phyloP scores from a whole-genome alignment of 2,888 invertebrate species.

The Kuschelorhynchus macadamiae region DNA sequence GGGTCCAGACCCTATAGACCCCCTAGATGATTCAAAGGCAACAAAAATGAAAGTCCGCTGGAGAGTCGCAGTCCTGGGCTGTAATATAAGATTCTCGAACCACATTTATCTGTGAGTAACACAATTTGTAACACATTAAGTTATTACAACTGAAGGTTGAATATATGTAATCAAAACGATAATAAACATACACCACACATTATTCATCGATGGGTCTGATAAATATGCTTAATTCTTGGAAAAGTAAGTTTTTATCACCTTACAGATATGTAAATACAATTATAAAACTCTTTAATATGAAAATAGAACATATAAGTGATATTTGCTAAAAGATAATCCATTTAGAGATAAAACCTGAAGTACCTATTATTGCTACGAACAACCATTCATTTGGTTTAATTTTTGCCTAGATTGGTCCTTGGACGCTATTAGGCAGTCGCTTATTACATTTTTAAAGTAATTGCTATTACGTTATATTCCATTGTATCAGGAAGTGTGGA shows the following conservation, averaged over 20 bases:
- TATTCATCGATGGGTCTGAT: too few species aligned
- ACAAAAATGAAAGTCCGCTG: too few species aligned
- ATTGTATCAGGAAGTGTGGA: not conserved
- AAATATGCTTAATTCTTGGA: not conserved
- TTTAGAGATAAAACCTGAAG: slow-evolving; percentile 13
- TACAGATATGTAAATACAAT: slow-evolving; percentile 13
- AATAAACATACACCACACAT: too few species aligned
- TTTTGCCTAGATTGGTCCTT: slow-evolving; percentile 31
- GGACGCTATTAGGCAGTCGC: slow-evolving; percentile 18
- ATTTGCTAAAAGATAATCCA: slow-evolving; percentile 8
- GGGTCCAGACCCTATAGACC: too few species aligned
- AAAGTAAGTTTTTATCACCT: not conserved
- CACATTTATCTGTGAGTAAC: too few species aligned
- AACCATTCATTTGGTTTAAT: slow-evolving; percentile 14
- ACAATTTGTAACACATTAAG: too few species aligned
- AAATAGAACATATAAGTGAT: not conserved
- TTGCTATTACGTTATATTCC: slow-evolving; percentile 1
- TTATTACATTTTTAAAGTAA: not conserved
- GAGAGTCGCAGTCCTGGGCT: too few species aligned
- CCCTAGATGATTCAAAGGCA: too few species aligned
- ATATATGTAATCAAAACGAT: too few species aligned
- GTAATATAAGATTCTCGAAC: too few species aligned
- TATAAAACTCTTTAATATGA: too few species aligned
- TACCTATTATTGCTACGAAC: slow-evolving; percentile 4
- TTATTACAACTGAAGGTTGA: too few species aligned